These are phyloP conservation scores for Morinoia aosen DNA, from an alignment of 2,888 invertebrate genomes.

Conservation along the genomic window DNA sequence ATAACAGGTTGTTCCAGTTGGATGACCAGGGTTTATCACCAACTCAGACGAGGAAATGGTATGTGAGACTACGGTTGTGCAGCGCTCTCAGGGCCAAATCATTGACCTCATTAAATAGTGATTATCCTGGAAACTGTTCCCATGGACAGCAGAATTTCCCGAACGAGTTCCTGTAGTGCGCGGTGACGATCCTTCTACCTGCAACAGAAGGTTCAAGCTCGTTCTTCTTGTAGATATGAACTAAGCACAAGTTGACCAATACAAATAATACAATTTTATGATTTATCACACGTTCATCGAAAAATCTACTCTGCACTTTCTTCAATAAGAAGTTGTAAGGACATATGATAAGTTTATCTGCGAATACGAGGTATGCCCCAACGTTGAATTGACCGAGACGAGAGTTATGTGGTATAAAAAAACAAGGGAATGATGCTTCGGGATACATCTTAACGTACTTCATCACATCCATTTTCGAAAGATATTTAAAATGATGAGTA, in stretches of 20 bases:
- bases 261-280: not conserved
- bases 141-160: not conserved
- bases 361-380: not conserved
- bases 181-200: not conserved
- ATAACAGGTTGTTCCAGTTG: not conserved
- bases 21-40: not conserved
- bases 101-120: not conserved
- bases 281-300: not conserved
- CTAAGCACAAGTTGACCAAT: not conserved
- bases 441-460: not conserved
- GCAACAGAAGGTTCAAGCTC: not conserved
- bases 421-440: not conserved
- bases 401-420: too few species aligned
- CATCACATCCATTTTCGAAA: not conserved
- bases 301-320: not conserved
- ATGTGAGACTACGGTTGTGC: not conserved
- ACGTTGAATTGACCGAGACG: too few species aligned
- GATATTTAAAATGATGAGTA: not conserved
- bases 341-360: not conserved
- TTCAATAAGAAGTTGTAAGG: not conserved
- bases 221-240: not conserved
- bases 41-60: not conserved
- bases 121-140: slow-evolving; percentile 12
- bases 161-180: not conserved
- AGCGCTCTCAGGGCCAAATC: not conserved